phyloP scores from a whole-genome alignment of 2,888 invertebrate genomes.

The Erebia aethiops region DNA sequence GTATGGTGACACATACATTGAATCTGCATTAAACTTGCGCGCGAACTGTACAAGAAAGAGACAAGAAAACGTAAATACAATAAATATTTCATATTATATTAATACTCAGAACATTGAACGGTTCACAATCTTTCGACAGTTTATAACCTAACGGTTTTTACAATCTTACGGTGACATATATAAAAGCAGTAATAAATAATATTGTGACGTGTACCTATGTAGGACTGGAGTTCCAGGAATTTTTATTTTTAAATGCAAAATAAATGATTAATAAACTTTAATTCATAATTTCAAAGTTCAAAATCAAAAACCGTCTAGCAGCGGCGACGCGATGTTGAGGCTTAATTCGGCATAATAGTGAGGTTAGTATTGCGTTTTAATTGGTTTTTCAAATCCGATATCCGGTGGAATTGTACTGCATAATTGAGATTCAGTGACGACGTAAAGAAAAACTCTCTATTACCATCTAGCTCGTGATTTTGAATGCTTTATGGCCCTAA shows the following conservation, averaged over 20 bases:
- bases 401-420: slow-evolving; percentile 35
- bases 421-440: slow-evolving; percentile 27
- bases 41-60: too few species aligned
- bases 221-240: too few species aligned
- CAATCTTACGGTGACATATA: too few species aligned
- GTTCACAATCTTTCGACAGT: too few species aligned
- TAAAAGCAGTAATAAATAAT: neutral
- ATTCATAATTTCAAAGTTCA: slow-evolving; percentile 24
- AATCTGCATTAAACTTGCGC: too few species aligned
- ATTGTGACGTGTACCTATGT: too few species aligned
- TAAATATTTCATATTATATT: too few species aligned
- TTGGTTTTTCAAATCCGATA: slow-evolving; percentile 49
- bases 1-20: too few species aligned
- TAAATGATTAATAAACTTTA: slow-evolving; percentile 5
- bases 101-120: too few species aligned
- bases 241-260: neutral
- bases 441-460: too few species aligned
- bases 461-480: neutral
- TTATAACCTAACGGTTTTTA: too few species aligned
- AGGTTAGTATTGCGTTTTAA: slow-evolving; percentile 39
- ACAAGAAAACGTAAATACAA: too few species aligned
- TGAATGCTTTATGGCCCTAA: neutral
- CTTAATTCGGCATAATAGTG: slow-evolving; percentile 32
- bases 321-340: slow-evolving; percentile 20
- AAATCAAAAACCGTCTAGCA: slow-evolving; percentile 25